Evolutionary conservation across 2,888 invertebrate genomes (phyloP), one percentile per base, ranked within the genome.

Genomic region (Lithophane socia): DNA sequence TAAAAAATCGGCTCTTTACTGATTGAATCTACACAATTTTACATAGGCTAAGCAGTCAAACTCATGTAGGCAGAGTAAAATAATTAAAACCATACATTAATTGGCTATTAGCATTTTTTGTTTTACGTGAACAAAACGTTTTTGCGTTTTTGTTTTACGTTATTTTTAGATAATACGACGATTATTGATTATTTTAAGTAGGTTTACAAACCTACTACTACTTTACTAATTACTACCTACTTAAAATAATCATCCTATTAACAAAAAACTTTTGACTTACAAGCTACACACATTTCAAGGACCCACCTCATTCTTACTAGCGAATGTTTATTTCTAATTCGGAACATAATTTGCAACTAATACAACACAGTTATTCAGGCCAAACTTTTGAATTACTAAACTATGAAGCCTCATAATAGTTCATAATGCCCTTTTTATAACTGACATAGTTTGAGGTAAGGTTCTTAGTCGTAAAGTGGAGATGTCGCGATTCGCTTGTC

Each of bases 381-480:
- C 70, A 79, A 84, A 86, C 78, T 79, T 81, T 64, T 70, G 79
- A 80, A 82, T 82, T 66, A 82, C 78, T 85, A 73, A 86, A 81
- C 77, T 64, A 44, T 18, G 58, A 56, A 54, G 84, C 47, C 69
- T 72, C 73, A 75, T 84, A 79, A 81, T 72, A 73, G 77, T 66
- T 60, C 72, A 54, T 76, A 76, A 80, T 79, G 60, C 74, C 64
- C 72, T 79, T 86, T 85, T 86, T 86, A 83, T 69, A 80, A 76
- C 83, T 69, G 72, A 68, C 61, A 73, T 83, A 78, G 74, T 77
- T 73, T 80, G 81, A 69, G 80, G 86, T 83, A 77, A 68, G 80
- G 77, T 78, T 37, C 37, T 37, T 83, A 68, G 69, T 87, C 87
- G 82, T 88, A 89, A 89, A 90, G 73, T 80, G 66, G 73, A 21